A percentile compares a stretch with the other conserved stretches of the same genome.
phyloP scores from a whole-genome alignment of 1,140 invertebrate species.

The Drosophila yakuba region DNA sequence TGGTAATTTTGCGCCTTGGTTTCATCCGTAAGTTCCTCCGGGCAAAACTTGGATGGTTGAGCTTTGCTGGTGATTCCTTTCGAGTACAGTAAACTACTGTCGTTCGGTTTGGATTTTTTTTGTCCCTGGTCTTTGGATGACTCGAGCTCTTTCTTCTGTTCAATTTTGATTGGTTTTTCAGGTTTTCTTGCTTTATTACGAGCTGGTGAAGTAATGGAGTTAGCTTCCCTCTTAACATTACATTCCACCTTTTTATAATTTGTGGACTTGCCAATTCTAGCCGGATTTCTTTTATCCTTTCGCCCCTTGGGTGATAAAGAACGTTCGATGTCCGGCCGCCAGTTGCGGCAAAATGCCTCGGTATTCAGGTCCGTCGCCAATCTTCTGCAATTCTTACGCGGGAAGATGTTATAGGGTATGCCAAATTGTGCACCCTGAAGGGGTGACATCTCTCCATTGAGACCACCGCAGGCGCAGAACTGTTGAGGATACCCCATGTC shows the following conservation, averaged over 20 bases:
- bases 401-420: background rate
- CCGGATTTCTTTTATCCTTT: background rate
- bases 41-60: background rate
- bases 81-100: background rate
- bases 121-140: background rate
- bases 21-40: background rate
- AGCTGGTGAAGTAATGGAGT: background rate
- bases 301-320: background rate
- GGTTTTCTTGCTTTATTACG: background rate
- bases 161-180: background rate
- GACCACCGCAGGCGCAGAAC: background rate
- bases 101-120: background rate
- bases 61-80: background rate
- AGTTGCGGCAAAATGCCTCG: slow-evolving; percentile 8
- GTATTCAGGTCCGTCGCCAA: slow-evolving; percentile 46
- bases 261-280: no score
- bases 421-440: background rate
- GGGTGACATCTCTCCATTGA: no score
- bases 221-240: background rate
- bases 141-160: background rate
- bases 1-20: background rate
- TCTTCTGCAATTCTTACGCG: background rate
- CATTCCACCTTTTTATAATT: background rate
- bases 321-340: background rate
- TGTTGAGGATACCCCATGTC: background rate